A percentile compares a stretch with the other conserved stretches of the same genome.
Conservation (phyloP, 2,888 invertebrate genomes). For the Chrysolina oricalcia region DNA sequence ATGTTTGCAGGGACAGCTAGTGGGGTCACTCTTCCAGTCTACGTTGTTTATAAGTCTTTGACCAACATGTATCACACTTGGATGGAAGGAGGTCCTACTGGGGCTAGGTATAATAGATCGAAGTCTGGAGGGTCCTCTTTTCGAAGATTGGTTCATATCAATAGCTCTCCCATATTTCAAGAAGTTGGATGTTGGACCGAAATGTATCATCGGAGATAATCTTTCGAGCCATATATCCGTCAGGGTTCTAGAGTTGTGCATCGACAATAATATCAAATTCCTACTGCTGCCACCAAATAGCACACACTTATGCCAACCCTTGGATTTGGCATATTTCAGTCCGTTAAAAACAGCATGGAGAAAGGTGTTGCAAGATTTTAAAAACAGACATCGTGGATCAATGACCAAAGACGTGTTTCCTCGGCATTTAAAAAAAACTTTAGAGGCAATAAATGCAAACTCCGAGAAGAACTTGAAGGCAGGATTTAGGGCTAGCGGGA, state of each 20-base stretch:
- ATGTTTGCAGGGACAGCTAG: constrained; percentile 22
- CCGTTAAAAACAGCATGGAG: constrained; percentile 2
- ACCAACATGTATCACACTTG: constrained; percentile 11
- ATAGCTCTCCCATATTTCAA: no score
- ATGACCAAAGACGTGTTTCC: no score
- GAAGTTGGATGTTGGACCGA: not conserved
- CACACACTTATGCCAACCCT: constrained; percentile 25
- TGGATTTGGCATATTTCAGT: constrained; percentile 16
- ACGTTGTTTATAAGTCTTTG: constrained; percentile 25
- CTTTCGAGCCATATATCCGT: constrained; percentile 29
- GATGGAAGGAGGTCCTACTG: not conserved
- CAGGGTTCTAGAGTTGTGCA: constrained; percentile 10
- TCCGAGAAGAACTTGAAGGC: no score
- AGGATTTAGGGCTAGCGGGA: no score
- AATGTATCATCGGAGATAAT: constrained; percentile 23
- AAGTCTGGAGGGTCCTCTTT: constrained; percentile 18
- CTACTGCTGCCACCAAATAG: constrained; percentile 20
- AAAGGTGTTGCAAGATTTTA: not conserved
- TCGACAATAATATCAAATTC: constrained; percentile 2
- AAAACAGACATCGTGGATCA: no score
- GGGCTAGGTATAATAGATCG: constrained; percentile 26
- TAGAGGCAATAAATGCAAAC: no score
- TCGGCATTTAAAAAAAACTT: no score
- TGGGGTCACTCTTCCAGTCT: not conserved
- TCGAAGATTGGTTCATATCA: constrained; percentile 23